A percentile compares a stretch with the other conserved stretches of the same genome.
phyloP scores from a whole-genome alignment of 1,140 invertebrate species.

The Drosophila novamexicana region DNA sequence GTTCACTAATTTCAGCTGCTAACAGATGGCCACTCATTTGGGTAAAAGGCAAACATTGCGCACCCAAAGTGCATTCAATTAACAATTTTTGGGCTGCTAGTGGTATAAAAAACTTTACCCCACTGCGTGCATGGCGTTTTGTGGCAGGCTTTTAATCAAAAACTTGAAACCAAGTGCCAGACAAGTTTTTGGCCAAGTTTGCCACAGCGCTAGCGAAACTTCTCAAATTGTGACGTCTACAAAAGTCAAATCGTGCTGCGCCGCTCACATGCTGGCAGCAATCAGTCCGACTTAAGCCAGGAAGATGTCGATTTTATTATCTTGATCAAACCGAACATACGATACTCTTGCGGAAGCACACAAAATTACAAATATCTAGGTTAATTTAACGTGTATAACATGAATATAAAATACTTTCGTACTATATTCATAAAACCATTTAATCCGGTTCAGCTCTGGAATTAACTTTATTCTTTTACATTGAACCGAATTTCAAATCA shows the following conservation, averaged over 20 bases:
- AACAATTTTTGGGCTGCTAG: slow-evolving; percentile 62
- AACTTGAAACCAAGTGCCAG: slow-evolving; percentile 70
- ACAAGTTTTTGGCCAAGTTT: slow-evolving; percentile 70
- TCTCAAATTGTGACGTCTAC: slow-evolving; percentile 75
- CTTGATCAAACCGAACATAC: background rate
- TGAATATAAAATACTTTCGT: too few relatives aligned
- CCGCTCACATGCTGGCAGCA: slow-evolving; percentile 42
- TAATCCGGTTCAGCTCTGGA: too few relatives aligned
- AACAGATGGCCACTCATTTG: slow-evolving; percentile 48
- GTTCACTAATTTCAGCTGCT: slow-evolving; percentile 1
- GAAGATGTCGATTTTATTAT: background rate
- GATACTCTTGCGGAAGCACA: background rate
- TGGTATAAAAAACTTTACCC: slow-evolving; percentile 61
- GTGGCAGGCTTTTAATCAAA: slow-evolving; percentile 72
- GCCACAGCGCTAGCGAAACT: slow-evolving; percentile 58
- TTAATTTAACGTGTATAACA: too few relatives aligned
- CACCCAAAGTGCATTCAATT: slow-evolving; percentile 75
- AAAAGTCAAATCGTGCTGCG: slow-evolving; percentile 73
- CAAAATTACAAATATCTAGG: background rate
- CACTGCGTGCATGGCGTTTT: slow-evolving; percentile 33
- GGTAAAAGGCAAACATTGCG: slow-evolving; percentile 62
- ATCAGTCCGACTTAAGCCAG: slow-evolving; percentile 32
- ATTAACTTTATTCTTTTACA: too few relatives aligned
- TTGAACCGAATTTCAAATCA: too few relatives aligned
- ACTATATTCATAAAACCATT: too few relatives aligned